Base-by-base conservation (phyloP, 2,888 invertebrate species). In the Harmothoe impar region DNA sequence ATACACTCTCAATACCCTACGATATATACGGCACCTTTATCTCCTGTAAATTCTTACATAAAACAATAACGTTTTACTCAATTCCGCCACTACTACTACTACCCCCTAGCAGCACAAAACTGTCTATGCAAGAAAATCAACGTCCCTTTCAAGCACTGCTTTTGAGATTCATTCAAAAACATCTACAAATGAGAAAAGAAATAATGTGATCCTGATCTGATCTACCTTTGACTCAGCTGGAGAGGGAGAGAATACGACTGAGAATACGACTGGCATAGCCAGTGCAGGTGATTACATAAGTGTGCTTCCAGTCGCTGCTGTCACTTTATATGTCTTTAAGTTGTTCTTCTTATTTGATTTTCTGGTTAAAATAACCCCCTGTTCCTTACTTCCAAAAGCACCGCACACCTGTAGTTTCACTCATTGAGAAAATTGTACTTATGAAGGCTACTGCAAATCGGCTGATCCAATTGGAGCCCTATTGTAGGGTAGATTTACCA, bases 291-390 rank as follows among this genome's bases (percentile, higher is more conserved):
- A 72, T 72, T 29, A 72, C 25, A 72, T 72, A 72, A 29, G 29
- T 72, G 72, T 72, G 72, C 72, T 72, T 72, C 62, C 72, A 72
- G 72, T 72, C 25, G 72, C 72, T 72, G 25, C 72, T 72, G 72
- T 72, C 29, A 72, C 72, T 72, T 72, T 72, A 72, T 3, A 25
- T 72, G 72, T 29, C 3, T 72, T 72, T 72, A 20, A 62, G 62
- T 62, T 62, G 3, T n/a, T 62, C 15, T n/a, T 62, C 20, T 62
- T 62, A 5, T 5, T 62, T 20, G 62, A n/a, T 62, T 62, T 62
- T 62, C 62, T 62, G n/a, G 20, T 62, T 5, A 62, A 62, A 62
- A 62, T 62, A 62, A 62, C 62, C 62, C 62, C 62, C 62, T 62
- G 62, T 62, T 62, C 62, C n/a, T 72, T 72, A 12, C 15, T 62